phyloP scores from a whole-genome alignment of 1,140 invertebrate species.

The Mizuhopecten yessoensis region DNA sequence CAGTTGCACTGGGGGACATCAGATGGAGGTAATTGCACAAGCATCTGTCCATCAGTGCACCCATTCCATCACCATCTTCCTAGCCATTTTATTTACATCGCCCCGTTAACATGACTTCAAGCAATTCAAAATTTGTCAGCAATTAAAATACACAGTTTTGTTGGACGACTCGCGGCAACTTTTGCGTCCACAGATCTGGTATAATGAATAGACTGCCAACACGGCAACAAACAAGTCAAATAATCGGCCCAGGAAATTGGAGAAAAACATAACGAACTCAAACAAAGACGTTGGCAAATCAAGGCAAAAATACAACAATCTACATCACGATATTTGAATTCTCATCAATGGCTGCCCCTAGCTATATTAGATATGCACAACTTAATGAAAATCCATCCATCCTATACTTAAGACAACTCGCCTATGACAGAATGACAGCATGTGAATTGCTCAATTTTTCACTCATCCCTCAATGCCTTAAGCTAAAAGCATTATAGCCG shows the following conservation, averaged over 20 bases:
- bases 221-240: conserved; percentile 5
- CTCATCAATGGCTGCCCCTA: background rate
- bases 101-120: background rate
- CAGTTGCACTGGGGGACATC: too few species aligned
- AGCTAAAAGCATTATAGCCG: conserved; percentile 27
- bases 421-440: background rate
- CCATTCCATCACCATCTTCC: background rate
- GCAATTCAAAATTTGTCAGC: background rate
- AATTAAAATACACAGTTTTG: background rate
- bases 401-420: background rate
- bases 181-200: background rate
- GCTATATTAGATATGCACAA: conserved; percentile 17
- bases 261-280: conserved; percentile 1
- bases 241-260: background rate
- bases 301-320: background rate
- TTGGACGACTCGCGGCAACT: background rate
- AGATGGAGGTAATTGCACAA: too few species aligned
- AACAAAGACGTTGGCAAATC: conserved; percentile 18
- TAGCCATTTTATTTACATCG: background rate
- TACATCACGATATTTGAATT: conserved; percentile 27
- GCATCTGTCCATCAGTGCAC: background rate
- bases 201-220: conserved; percentile 14
- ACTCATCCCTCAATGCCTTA: conserved; percentile 37
- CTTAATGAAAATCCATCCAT: conserved; percentile 39
- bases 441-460: conserved; percentile 28